Evolutionary conservation across 2,113 vertebrate genomes (phyloP), one percentile per base, ranked within the genome.

Genomic region (Rhynchopsitta pachyrhyncha): DNA sequence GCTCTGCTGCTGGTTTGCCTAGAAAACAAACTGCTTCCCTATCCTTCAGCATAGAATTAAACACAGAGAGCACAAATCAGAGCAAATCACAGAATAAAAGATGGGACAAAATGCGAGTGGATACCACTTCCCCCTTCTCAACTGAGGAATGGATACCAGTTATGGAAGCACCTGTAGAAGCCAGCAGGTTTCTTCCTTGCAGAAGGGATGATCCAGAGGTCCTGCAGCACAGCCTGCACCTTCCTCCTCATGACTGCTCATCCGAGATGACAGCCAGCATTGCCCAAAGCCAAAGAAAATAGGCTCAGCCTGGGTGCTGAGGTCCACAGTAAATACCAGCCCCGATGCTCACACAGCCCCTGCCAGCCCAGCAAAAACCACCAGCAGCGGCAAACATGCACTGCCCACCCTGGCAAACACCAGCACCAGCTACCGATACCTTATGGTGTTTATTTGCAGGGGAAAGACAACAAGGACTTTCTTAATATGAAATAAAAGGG

Each of bases 311-410:
- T 4, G 60, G 60, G 13, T 3, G 1, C 68, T 1, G 46, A 49
- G 33, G 10, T 7, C 6, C 82, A 13, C 42, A 12, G 57, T 44
- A 33, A 46, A 37, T 1, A 28, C 41, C 57, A 4, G 33, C 17
- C 31, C 7, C 4, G 20, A 10, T 1, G 31, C 50, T 53, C 1
- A 41, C 35, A 7, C n/a, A 10, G 78, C 10, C 42, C 76, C 75
- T 70, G 86, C 27, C 69, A 74, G 69, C 76, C 15, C 9, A 2
- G 53, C 37, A 60, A 71, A 46, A 8, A 6, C 59, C 5, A 2
- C 67, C 44, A 24, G 42, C 23, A 6, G 39, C 0, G 4, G 4
- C 27, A 2, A 8, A 13, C 25, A 8, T 0, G 31, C 4, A 4
- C 59, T 39, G 74, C 70, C 33, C 10, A 11, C 17, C 75, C 67